Evolutionary conservation across 2,888 invertebrate genomes (phyloP).

Genomic region (Nycteola revayana): DNA sequence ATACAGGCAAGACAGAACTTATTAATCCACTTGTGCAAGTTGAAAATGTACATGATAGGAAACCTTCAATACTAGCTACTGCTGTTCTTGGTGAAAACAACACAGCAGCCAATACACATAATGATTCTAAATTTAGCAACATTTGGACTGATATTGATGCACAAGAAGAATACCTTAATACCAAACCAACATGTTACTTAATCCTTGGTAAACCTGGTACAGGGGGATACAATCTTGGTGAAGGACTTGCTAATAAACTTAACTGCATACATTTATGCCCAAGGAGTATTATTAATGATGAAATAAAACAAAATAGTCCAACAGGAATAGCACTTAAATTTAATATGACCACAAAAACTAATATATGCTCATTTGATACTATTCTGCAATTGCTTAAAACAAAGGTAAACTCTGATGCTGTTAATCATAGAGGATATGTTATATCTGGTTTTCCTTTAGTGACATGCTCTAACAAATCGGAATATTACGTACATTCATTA

Average conservation of each 20-base stretch:
- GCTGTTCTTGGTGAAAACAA: conserved; percentile 62
- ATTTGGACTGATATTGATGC: conserved; percentile 78
- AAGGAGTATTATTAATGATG: conserved; percentile 75
- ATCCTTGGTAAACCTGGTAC: conserved; percentile 83
- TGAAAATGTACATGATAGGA: conserved; percentile 10
- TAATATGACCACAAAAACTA: conserved; percentile 76
- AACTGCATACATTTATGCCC: conserved; percentile 83
- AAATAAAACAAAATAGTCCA: conserved; percentile 76
- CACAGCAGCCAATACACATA: conserved; percentile 50
- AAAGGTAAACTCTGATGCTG: conserved; percentile 72
- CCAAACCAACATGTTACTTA: conserved; percentile 80
- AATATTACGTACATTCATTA: conserved; percentile 41
- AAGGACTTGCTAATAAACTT: conserved; percentile 78
- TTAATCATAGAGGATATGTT: conserved; percentile 84
- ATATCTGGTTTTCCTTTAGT: conserved; percentile 85
- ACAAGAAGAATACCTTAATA: conserved; percentile 68
- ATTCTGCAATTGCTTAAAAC: conserved; percentile 76
- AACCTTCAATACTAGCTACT: conserved; percentile 49
- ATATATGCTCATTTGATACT: conserved; percentile 71
- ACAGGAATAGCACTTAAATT: conserved; percentile 82
- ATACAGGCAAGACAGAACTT: conserved; percentile 38
- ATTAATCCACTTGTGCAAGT: conserved; percentile 21
- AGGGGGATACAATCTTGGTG: conserved; percentile 76
- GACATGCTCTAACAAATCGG: conserved; percentile 50
- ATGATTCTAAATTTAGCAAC: conserved; percentile 38